Base-by-base conservation (phyloP, 2,113 vertebrate genomes). In the Entosphenus tridentatus region DNA sequence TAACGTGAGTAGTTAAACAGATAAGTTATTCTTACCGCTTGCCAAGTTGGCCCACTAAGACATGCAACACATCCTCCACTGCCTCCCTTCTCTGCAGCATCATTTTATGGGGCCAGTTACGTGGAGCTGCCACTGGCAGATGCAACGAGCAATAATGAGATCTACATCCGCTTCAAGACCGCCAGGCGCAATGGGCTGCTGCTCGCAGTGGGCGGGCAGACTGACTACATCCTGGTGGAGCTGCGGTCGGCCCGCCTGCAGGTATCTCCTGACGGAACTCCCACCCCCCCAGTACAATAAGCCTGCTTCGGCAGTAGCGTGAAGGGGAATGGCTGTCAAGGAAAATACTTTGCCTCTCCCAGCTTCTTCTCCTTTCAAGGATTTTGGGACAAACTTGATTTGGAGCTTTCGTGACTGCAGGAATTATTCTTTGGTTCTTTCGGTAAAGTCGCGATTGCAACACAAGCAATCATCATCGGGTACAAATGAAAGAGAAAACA, bases 101-200 rank as follows among this genome's bases (percentile, higher is more conserved):
- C 85, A 1, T 89, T 95, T 79, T 88, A 83, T 16, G 88, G 89
- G 3, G 77, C 86, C 74, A 83, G 86, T 69, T 92, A 84, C 71
- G 81, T 88, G 69, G 81, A 82, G 70, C 74, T 90, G 73, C 87
- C 80, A 67, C 73, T 78, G 71, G 59, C 71, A 55, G 83, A 89
- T 73, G 73, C 76, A 57, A 83, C 77, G 21, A 74, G 75, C 72
- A 80, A 76, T 73, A 83, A 83, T 69, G 76, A 73, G 3, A 78
- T 95, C 68, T 79, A 79, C 57, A 18, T 89, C 72, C 79, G 75
- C 70, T 92, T 96, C 80, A 81, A 78, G 75, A 89, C 86, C 69
- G 87, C 81, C 72, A 85, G 82, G 74, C 75, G 80, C 21, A 74
- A 77, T 17, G 86, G 87, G 71, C 77, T 96, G 70, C 81, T 96